Evolutionary conservation across 2,888 invertebrate species (phyloP).

Genomic region (Philonicus albiceps): DNA sequence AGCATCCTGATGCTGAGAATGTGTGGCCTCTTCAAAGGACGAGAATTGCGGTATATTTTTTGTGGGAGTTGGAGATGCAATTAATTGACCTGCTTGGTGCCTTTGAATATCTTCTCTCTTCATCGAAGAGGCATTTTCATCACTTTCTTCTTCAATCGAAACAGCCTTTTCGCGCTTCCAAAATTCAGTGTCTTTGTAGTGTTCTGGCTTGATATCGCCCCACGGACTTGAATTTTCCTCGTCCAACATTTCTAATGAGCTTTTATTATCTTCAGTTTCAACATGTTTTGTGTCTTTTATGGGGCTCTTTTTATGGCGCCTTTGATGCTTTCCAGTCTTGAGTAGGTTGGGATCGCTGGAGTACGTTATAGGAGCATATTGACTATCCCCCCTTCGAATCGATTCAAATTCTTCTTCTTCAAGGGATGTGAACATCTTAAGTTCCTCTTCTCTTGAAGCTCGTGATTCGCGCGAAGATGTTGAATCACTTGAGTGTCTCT

Average conservation of each 20-base stretch:
- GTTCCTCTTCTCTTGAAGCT: conserved; percentile 71
- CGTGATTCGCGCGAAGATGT: conserved; percentile 69
- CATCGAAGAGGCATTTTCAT: neutral
- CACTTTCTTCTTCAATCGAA: conserved; percentile 59
- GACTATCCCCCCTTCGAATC: conserved; percentile 54
- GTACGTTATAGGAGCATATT: conserved; percentile 59
- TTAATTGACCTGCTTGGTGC: neutral
- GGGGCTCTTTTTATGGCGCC: conserved; percentile 60
- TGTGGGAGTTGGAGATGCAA: neutral
- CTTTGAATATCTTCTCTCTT: neutral
- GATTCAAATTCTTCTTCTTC: conserved; percentile 69
- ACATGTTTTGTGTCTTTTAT: conserved; percentile 54
- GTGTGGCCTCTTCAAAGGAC: conserved; percentile 61
- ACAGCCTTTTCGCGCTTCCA: conserved; percentile 60
- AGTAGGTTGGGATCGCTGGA: conserved; percentile 56
- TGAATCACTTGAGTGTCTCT: conserved; percentile 68
- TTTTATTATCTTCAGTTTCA: conserved; percentile 50
- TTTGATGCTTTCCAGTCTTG: conserved; percentile 55
- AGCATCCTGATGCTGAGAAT: conserved; percentile 58
- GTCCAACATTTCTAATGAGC: conserved; percentile 57
- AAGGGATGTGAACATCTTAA: conserved; percentile 71
- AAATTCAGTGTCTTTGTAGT: conserved; percentile 59
- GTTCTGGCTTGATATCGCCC: conserved; percentile 60
- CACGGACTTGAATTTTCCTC: conserved; percentile 59
- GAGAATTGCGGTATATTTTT: conserved; percentile 56